phyloP scores from a whole-genome alignment of 2,113 vertebrate species.

The Neodontobutis hainanensis region DNA sequence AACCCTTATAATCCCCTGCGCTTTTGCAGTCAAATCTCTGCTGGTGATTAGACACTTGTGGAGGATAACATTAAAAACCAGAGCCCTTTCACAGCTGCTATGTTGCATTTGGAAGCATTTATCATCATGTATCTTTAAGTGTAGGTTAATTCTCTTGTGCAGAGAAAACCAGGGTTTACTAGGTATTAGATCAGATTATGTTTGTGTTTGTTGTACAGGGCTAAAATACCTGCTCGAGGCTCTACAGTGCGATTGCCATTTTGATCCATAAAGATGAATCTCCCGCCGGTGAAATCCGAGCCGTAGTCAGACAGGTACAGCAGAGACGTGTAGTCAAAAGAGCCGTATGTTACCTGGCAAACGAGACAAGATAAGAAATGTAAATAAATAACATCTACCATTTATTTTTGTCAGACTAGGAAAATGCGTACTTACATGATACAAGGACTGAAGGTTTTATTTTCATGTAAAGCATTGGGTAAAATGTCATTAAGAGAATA shows the following conservation, averaged over 20 bases:
- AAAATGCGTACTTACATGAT: too few relatives aligned
- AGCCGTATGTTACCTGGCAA: too few relatives aligned
- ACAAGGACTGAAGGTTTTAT: too few relatives aligned
- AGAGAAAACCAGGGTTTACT: constrained; percentile 10
- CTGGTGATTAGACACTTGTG: background rate
- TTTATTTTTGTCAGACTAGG: too few relatives aligned
- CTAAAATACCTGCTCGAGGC: constrained; percentile 84
- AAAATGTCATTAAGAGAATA: too few relatives aligned
- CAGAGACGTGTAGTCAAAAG: too few relatives aligned
- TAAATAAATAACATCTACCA: too few relatives aligned
- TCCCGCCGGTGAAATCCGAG: constrained; percentile 89
- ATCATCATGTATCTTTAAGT: constrained; percentile 15
- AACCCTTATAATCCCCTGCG: background rate
- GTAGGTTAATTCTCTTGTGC: constrained; percentile 4
- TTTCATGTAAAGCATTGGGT: too few relatives aligned
- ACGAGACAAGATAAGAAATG: too few relatives aligned
- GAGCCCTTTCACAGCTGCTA: background rate
- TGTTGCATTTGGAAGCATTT: background rate
- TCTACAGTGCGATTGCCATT: constrained; percentile 89
- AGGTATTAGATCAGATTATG: background rate
- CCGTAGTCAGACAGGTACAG: too few relatives aligned
- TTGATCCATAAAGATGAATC: constrained; percentile 91
- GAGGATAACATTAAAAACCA: background rate
- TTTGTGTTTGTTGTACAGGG: background rate
- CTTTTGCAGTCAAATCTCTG: background rate